Conservation (phyloP, 1,140 invertebrate species). For the Philopotamus ludificatus region DNA sequence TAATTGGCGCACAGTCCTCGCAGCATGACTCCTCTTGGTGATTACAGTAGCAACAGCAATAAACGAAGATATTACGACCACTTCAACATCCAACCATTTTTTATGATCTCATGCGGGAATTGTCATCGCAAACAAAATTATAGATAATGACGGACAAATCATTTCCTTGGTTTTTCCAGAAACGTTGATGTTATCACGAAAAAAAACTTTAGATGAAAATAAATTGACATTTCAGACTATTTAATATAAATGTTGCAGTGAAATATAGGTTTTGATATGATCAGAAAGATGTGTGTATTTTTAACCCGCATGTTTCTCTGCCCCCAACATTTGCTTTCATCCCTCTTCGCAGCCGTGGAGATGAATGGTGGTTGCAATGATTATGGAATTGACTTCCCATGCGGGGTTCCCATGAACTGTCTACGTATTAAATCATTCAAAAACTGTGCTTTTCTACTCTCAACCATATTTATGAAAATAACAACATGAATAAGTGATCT, state of each 20-base stretch:
- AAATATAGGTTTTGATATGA: no score
- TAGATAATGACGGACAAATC: not conserved
- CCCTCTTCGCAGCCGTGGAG: not conserved
- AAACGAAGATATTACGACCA: conserved; percentile 10
- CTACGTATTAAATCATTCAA: conserved; percentile 14
- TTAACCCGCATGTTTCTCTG: not conserved
- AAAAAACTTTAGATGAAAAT: no score
- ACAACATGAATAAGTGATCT: not conserved
- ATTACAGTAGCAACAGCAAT: conserved; percentile 6
- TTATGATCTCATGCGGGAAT: conserved; percentile 18
- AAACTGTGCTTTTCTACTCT: not conserved
- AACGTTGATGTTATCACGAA: no score
- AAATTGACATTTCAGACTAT: not conserved
- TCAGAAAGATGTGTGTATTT: not conserved
- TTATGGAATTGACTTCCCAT: not conserved
- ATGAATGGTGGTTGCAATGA: not conserved
- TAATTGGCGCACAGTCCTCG: not conserved
- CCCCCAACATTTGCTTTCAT: not conserved
- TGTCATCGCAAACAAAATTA: conserved; percentile 2
- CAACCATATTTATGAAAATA: not conserved
- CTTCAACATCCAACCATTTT: conserved; percentile 1
- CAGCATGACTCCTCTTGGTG: not conserved
- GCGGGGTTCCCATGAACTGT: conserved; percentile 38
- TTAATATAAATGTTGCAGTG: no score
- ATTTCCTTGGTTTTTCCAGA: no score